Base-by-base conservation (phyloP, 2,113 vertebrate species). In the Tamias sibiricus region DNA sequence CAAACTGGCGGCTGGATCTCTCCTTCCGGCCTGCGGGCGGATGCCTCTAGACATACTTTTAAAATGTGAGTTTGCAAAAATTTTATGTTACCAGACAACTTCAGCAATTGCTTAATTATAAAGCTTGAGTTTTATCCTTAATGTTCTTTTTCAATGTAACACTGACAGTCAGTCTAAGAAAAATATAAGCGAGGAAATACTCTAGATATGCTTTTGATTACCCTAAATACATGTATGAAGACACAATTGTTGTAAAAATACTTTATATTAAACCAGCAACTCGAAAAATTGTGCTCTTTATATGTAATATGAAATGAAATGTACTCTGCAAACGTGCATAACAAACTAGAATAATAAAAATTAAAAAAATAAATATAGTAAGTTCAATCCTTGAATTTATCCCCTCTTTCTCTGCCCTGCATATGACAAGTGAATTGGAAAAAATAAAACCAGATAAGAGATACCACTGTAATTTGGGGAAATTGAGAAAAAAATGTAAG, bases 121-220 rank as follows among this genome's bases (percentile, higher is more conserved):
- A 72, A 82, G 14, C 37, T 85, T 86, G 47, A 87, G 80, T 83
- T 92, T 95, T 97, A 93, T 91, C 42, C 40, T 86, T 81, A 87
- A 52, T 97, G 77, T 24, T 86, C 11, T 64, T 95, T 97, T 95
- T 93, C 77, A 91, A 57, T 44, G 42, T 76, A 83, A 66, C 59
- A 76, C n/a, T 97, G 91, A 95, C 57, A 91, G 42, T 79, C 62
- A 71, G 42, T 52, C 69, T 71, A 96, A 87, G 81, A 87, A 97
- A 97, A 97, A 35, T 49, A 89, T 6, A 91, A 8, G 52, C 40
- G 37, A 28, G 32, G 88, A 95, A 95, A 80, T 2, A 94, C 52
- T 98, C 17, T 64, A 95, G 64, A 95, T 97, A 95, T 85, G 77
- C 72, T 95, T 87, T n/a, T n/a, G n/a, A n/a, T n/a, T n/a, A n/a